Percentiles rank a stretch among this genome's conserved stretches.
These are phyloP conservation scores for Drosophila azteca DNA, from an alignment of 1,140 invertebrate genomes.

Conservation along the genomic window DNA sequence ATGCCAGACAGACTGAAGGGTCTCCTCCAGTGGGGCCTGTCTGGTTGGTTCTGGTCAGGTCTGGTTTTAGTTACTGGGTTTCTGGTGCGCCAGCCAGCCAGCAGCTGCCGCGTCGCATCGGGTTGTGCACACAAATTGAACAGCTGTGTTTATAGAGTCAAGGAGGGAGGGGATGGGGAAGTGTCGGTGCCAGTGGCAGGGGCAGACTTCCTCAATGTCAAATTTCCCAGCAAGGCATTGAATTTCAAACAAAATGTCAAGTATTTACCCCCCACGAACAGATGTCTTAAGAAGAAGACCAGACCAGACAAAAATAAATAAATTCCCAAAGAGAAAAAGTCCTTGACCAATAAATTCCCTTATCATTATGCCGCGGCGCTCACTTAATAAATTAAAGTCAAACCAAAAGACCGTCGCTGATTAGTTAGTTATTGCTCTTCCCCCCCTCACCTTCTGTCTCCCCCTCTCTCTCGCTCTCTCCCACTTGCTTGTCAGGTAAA, in stretches of 20 bases:
- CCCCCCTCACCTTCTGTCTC: background rate
- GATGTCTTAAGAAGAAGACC: background rate
- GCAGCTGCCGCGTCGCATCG: slow-evolving; percentile 41
- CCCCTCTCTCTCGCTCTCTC: too few relatives aligned
- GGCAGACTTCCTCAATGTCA: slow-evolving; percentile 39
- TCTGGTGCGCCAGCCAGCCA: slow-evolving; percentile 31
- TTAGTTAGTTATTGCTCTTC: slow-evolving; percentile 55
- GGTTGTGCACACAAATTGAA: slow-evolving; percentile 50
- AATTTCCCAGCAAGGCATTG: slow-evolving; percentile 37
- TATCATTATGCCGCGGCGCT: background rate
- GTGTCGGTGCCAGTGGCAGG: background rate
- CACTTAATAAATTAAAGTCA: slow-evolving; percentile 46
- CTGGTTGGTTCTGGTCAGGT: slow-evolving; percentile 8
- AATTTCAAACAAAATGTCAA: slow-evolving; percentile 30
- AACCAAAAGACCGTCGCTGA: slow-evolving; percentile 47
- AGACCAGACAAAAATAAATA: background rate
- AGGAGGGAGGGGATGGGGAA: background rate
- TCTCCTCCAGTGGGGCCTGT: slow-evolving; percentile 13
- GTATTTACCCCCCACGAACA: background rate
- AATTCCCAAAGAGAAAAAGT: slow-evolving; percentile 9
- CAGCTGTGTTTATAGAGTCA: slow-evolving; percentile 49
- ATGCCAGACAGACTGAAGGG: slow-evolving; percentile 27
- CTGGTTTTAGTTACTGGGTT: slow-evolving; percentile 23
- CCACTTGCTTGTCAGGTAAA: slow-evolving; percentile 45
- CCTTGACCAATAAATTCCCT: slow-evolving; percentile 31